Base-by-base conservation (phyloP, 2,888 invertebrate genomes). In the Pristionchus exspectatus region DNA sequence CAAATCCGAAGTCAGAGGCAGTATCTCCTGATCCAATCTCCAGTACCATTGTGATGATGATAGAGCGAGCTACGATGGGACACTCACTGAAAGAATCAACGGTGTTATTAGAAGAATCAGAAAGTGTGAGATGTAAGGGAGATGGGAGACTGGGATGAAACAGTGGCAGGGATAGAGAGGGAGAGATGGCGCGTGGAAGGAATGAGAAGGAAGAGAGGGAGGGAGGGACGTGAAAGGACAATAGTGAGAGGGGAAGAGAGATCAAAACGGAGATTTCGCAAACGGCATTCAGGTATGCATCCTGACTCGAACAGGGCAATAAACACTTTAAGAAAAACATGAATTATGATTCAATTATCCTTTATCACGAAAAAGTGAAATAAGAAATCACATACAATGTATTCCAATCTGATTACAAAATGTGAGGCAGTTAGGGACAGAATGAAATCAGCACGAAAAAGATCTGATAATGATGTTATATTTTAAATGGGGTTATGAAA, bases 1-100 rank as follows among this genome's bases (percentile, higher is more conserved):
- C 99, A 96, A 97, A 98, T 92, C 99, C 99, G 96, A 97, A 98
- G 95, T 96, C 97, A 81, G 97, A 96, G 96, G 99, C 99, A 94
- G 96, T 97, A 33, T 86, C 86, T 33, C 63, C 86, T 24, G 50
- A 24, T 56, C 84, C 84, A 59, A 84, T 84, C 84, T 84, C 56
- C 56, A 84, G 84, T 30, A 84, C 84, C 84, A 84, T 84, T 10
- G 7, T 81, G 81, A 50, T 81, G 27, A 24, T 72, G 81, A 81
- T 2, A 21, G 84, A 27, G 30, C 21, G 84, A 84, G 44, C 84
- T 44, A 77, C 77, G 77, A 44, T 77, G 77, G 77, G 44, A 77
- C n/a, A 77, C 56, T 56, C 72, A 81, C 56, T 56, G 54, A 10
- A 84, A 84, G 12, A 10, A 56, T 56, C 27, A 56, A 84, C 30